Evolutionary conservation across 2,888 invertebrate genomes (phyloP).

Genomic region (Conchocele bisecta): DNA sequence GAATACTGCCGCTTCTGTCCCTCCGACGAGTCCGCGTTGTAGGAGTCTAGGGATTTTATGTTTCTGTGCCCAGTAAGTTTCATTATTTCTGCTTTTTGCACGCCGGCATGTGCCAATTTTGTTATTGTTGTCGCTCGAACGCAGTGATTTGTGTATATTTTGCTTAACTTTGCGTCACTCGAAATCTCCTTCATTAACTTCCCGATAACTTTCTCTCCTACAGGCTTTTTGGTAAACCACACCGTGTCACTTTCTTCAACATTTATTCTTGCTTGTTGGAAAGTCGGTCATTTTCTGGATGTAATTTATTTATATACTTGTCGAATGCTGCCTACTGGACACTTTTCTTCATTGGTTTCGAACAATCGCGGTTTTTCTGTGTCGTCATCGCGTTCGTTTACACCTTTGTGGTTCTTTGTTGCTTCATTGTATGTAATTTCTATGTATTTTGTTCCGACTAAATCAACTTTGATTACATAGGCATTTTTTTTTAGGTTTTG

Average conservation of each 20-base stretch:
- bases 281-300: conserved; percentile 10
- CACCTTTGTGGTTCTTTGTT: conserved; percentile 31
- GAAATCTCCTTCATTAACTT: conserved; percentile 28
- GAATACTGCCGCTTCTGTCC: conserved; percentile 23
- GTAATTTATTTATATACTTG: conserved; percentile 17
- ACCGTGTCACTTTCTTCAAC: not conserved
- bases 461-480: conserved; percentile 19
- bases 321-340: conserved; percentile 14
- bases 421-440: conserved; percentile 25
- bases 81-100: conserved; percentile 28
- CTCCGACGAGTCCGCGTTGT: conserved; percentile 21
- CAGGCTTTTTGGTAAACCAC: conserved; percentile 14
- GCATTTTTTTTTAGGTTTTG: conserved; percentile 8
- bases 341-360: not conserved
- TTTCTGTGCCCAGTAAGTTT: conserved; percentile 23
- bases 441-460: conserved; percentile 7
- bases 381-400: conserved; percentile 7
- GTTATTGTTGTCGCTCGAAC: conserved; percentile 34
- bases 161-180: conserved; percentile 4
- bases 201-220: conserved; percentile 8
- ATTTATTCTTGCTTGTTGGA: conserved; percentile 9
- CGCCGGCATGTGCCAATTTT: conserved; percentile 18
- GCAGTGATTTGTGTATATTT: conserved; percentile 33
- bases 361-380: conserved; percentile 26
- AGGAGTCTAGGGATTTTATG: conserved; percentile 5